Evolutionary conservation across 92 coral and sea anemone genomes (phyloP).

Genomic region (Montipora capitata): DNA sequence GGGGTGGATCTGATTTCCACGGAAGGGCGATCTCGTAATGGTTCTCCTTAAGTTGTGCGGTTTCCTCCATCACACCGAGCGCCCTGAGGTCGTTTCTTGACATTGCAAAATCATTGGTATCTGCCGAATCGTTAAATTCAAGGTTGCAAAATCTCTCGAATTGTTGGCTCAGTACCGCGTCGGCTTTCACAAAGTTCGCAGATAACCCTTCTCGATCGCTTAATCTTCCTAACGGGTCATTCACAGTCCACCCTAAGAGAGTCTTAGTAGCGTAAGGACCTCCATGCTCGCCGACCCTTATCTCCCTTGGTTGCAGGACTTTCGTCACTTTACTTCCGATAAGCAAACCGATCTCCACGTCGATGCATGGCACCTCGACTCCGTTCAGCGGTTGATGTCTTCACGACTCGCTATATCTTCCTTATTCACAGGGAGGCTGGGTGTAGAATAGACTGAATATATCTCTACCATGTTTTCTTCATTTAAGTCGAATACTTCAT

Average conservation of each 20-base stretch:
- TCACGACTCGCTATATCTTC: constrained; percentile 39
- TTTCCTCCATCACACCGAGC: neutral
- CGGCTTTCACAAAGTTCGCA: constrained; percentile 47
- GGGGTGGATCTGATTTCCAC: constrained; percentile 37
- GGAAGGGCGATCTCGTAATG: constrained; percentile 48
- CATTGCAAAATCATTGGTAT: neutral
- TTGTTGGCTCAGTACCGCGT: neutral
- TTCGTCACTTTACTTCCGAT: constrained; percentile 38
- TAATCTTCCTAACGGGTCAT: constrained; percentile 19
- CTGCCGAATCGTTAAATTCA: neutral
- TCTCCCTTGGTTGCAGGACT: constrained; percentile 16
- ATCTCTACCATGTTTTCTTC: constrained; percentile 23
- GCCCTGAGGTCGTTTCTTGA: neutral
- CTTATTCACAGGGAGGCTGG: neutral
- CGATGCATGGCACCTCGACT: neutral
- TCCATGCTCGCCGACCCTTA: constrained; percentile 21
- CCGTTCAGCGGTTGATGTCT: constrained; percentile 49
- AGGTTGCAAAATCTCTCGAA: neutral
- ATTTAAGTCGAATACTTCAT: constrained; percentile 22
- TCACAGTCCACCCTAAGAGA: constrained; percentile 33
- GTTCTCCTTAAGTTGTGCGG: constrained; percentile 19
- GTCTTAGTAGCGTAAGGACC: constrained; percentile 30
- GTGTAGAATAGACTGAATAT: constrained; percentile 56
- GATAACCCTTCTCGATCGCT: neutral
- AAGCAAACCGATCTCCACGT: constrained; percentile 49